Evolutionary conservation across 2,113 vertebrate genomes (phyloP).

Genomic region (Porphyrio hochstetteri): DNA sequence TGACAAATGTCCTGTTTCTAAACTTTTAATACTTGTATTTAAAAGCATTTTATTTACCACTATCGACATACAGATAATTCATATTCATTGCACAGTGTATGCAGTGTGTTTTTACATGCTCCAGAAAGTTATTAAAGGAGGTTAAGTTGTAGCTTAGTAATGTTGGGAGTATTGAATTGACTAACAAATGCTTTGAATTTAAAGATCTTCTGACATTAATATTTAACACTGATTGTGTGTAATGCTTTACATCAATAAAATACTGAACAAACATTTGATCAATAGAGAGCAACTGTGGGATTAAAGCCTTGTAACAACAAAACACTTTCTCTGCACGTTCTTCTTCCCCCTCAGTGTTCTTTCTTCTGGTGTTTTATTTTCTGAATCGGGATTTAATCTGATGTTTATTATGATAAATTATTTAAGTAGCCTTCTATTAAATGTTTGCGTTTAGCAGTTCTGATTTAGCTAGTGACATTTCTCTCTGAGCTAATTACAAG

Average conservation of each 20-base stretch:
- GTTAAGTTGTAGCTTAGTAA: neutral
- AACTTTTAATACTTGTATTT: neutral
- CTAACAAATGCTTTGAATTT: neutral
- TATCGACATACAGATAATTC: neutral
- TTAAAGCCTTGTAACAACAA: neutral
- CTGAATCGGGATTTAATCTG: neutral
- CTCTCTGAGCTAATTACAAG: accelerated
- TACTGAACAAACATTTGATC: conserved; percentile 4
- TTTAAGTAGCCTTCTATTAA: neutral
- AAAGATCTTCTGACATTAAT: conserved; percentile 15
- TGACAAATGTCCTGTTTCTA: neutral
- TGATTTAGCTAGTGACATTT: neutral
- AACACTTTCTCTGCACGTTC: accelerated
- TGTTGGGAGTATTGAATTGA: neutral
- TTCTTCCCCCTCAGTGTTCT: neutral
- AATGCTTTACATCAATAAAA: neutral
- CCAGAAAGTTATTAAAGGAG: neutral
- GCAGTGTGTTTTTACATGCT: neutral
- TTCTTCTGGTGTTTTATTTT: neutral
- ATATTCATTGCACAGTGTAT: neutral
- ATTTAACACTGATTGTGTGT: conserved; percentile 3
- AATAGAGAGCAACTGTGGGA: neutral
- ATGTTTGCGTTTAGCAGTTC: neutral
- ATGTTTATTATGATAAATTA: neutral
- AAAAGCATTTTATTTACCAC: neutral